Evolutionary conservation across 2,797 vertebrate genomes (phyloP), one percentile per base, ranked within the genome.

Genomic region (Todus mexicanus): DNA sequence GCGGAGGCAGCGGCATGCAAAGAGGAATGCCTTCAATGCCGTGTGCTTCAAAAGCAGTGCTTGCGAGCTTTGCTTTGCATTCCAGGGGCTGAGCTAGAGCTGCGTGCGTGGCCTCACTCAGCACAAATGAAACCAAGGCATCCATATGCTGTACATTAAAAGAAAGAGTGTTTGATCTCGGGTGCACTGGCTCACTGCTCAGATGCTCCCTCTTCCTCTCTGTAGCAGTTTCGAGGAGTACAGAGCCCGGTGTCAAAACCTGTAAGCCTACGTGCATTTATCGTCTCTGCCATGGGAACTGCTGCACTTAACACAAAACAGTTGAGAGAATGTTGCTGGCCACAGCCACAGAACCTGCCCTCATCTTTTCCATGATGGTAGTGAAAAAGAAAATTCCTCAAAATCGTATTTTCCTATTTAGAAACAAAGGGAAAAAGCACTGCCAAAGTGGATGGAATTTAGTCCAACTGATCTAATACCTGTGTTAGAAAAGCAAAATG

Each of bases 61-160:
- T 72, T 21, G 43, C 0, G 3, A 86, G 51, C 43, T 68, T 10
- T 43, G 56, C 87, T 90, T 50, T 31, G 35, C 0, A 0, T 86
- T 84, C 59, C 75, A 89, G 66, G 2, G 3, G 33, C 92, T 85
- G 75, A 48, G 53, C 26, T 31, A 79, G 87, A 53, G 71, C 78
- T 91, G 92, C 65, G 57, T 93, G 95, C 73, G 17, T 10, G 59
- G 69, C 45, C 63, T 37, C 8, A 0, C 4, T 69, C 18, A 1
- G 73, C 68, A 72, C 73, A 96, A 95, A 97, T 93, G 70, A 95
- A 96, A 95, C 70, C 86, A 92, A 89, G 76, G 59, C 85, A 37
- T 53, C 57, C 92, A 94, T 92, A 83, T 94, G 92, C 61, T 90
- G 86, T 64, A 31, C 75, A 93, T 94, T 93, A 96, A 18, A 16